Evolutionary conservation across 2,113 vertebrate species (phyloP), one percentile per base, ranked within the genome.

Genomic region (Phaetusa simplex): DNA sequence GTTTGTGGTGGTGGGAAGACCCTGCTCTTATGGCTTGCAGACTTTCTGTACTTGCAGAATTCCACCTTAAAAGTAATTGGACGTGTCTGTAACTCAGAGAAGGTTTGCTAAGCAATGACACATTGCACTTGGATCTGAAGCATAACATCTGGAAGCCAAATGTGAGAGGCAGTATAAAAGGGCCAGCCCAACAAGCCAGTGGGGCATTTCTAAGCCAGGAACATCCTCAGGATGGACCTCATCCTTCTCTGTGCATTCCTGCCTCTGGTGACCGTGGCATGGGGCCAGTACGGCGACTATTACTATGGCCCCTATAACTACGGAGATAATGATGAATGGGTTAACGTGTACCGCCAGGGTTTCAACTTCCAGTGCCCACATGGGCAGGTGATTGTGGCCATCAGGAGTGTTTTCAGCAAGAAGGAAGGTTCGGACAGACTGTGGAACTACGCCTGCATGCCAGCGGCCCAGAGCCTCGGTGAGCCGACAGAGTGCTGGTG

Each of bases 321-420:
- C 11, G 98, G 99, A 38, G 61, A 98, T 12, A 98, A 99, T 4
- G 99, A 99, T 70, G 98, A 88, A 26, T 99, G 99, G 99, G 98
- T 98, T 95, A 99, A 99, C 17, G 96, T 98, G 56, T 99, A 99
- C 96, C 98, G 99, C 14, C 99, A 99, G 95, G 98, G 99, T 81
- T 99, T 99, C 97, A 99, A 99, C 98, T 99, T 99, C 97, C 99
- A 99, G 97, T 99, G 99, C 92, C 98, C 99, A 0, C 99, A 99
- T 0, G 99, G 99, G 20, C 99, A 99, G 97, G 98, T 99, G 12
- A 95, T 99, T 1, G 99, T 99, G 95, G 99, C 99, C 0, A n/a
- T 98, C 94, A 98, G 99, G 92, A 99, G 99, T 92, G 99, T 98
- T 97, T 99, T 98, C 97, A 99, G 96, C 90, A 98, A 99, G 96